Base-by-base conservation (phyloP, 2,113 vertebrate species). In the Amphiprion percula region DNA sequence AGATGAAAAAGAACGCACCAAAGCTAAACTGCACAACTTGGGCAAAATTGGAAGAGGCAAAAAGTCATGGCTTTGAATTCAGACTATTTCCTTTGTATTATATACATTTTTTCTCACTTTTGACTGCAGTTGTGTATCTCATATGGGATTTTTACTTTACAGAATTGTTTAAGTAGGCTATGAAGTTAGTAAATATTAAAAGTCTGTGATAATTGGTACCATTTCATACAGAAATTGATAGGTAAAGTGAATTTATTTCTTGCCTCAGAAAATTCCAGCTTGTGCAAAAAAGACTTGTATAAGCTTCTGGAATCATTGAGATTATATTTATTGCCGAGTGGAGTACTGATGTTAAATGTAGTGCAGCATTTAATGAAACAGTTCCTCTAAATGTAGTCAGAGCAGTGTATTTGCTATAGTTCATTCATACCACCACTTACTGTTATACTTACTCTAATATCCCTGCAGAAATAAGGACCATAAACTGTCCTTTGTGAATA, bases 21-120 rank as follows among this genome's bases (percentile, higher is more conserved):
- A 87, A 80, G 41, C 81, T 3, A 75, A 91, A 67, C 37, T 83
- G 17, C 82, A 77, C 63, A 88, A 77, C 67, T 69, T 88, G 52
- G 77, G 61, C 59, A 89, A 84, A 81, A 74, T 77, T 28, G 87
- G 82, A 33, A 68, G 79, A 56, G 84, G 85, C 49, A 90, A 88
- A 74, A 93, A 93, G 62, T 92, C 86, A n/a, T 93, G 90, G 92
- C 74, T 94, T 47, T 94, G 64, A 82, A 91, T 10, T 44, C 11
- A 37, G 8, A 37, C 33, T 10, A 37, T 61, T 59, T 21, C 3
- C 41, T 68, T 59, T 75, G 71, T 61, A 15, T 46, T 33, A 23
- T 26, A 33, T 16, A 21, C 2, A 26, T 54, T 33, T n/a, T 17
- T n/a, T 33, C 60, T 30, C 3, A 60, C 7, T 1, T 50, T 75